Conservation (phyloP, 1,140 invertebrate genomes). For the Aphelenchoides fujianensis region DNA sequence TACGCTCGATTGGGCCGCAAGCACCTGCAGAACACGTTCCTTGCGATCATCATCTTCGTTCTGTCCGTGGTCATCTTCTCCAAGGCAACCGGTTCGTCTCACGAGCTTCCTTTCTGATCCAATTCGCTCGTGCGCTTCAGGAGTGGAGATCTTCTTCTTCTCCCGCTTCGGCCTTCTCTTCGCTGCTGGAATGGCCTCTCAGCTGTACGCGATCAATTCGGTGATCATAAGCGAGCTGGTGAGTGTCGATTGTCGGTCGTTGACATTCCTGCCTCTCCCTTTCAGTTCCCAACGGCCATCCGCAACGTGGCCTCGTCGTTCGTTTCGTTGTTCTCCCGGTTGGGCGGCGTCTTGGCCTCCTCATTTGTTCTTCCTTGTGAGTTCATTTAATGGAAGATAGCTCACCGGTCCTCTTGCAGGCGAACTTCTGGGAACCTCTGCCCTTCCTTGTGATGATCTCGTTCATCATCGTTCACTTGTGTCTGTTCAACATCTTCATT, state of each 20-base stretch:
- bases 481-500: constrained; percentile 44
- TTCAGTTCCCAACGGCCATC: constrained; percentile 45
- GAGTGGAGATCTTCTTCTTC: not conserved
- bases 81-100: constrained; percentile 32
- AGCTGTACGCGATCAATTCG: constrained; percentile 39
- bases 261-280: no score
- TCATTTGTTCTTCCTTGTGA: constrained; percentile 51
- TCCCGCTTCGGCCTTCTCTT: not conserved
- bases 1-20: constrained; percentile 30
- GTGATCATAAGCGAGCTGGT: constrained; percentile 31
- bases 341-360: constrained; percentile 41
- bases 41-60: constrained; percentile 40
- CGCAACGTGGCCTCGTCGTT: constrained; percentile 47
- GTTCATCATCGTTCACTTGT: constrained; percentile 36
- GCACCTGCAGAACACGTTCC: constrained; percentile 25
- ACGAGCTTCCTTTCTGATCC: constrained; percentile 1
- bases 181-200: constrained; percentile 18
- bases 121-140: constrained; percentile 9
- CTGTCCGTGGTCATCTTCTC: constrained; percentile 27
- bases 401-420: no score
- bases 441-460: constrained; percentile 44
- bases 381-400: no score
- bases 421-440: constrained; percentile 36
- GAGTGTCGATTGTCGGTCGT: no score
- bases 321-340: constrained; percentile 34